A percentile compares a stretch with the other conserved stretches of the same genome.
Conservation (phyloP, 2,888 invertebrate species). For the Drosophila hamatofila region DNA sequence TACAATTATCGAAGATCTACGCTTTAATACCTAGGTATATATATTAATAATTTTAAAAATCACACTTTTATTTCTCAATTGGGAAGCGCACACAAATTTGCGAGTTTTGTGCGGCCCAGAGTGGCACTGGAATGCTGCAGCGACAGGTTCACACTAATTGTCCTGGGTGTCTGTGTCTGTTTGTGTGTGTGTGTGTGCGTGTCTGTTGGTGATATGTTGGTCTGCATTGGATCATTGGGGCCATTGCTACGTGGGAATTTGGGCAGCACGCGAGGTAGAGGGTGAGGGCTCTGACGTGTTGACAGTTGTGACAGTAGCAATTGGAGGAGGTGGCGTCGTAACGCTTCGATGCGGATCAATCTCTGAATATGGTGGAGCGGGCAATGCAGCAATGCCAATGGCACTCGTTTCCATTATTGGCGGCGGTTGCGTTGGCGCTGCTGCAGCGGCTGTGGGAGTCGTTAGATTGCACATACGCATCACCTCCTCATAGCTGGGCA, state of each 20-base stretch:
- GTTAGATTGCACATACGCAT: conserved; percentile 79
- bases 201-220: conserved; percentile 23
- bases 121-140: conserved; percentile 58
- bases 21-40: conserved; percentile 44
- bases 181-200: conserved; percentile 16
- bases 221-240: conserved; percentile 28
- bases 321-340: background rate
- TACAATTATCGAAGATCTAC: conserved; percentile 62
- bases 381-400: conserved; percentile 66
- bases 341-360: conserved; percentile 47
- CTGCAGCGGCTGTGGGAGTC: conserved; percentile 49
- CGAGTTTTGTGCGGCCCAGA: conserved; percentile 57
- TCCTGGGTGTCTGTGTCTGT: background rate
- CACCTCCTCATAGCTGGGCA: conserved; percentile 84
- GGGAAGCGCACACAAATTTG: conserved; percentile 57
- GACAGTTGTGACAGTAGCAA: conserved; percentile 1
- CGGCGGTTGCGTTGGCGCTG: conserved; percentile 2
- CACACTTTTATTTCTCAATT: conserved; percentile 64
- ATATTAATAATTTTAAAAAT: conserved; percentile 52
- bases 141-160: conserved; percentile 18
- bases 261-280: conserved; percentile 72
- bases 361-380: conserved; percentile 73
- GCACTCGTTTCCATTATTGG: conserved; percentile 32
- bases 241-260: conserved; percentile 40
- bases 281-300: conserved; percentile 52